Percentiles rank a stretch among this genome's conserved stretches.
These are phyloP conservation scores for Montipora sp. DNA, from an alignment of 64 coral and sea anemone genomes.

Conservation along the genomic window DNA sequence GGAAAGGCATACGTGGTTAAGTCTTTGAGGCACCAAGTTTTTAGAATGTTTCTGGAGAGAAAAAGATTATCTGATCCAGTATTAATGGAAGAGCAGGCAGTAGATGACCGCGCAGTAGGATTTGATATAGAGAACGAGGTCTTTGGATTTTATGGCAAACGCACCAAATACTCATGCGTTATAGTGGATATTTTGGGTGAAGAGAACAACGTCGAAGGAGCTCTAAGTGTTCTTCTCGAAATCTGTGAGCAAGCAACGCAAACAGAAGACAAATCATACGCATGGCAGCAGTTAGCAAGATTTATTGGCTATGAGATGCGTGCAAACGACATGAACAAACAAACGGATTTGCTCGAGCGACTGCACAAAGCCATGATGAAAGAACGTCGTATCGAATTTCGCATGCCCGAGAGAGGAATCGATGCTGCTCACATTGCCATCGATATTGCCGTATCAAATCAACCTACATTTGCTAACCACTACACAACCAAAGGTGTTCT, in stretches of 20 bases:
- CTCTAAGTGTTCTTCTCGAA: background rate
- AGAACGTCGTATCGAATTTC: background rate
- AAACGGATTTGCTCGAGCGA: background rate
- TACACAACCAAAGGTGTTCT: conserved; percentile 60
- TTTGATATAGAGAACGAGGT: conserved; percentile 28
- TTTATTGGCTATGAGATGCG: conserved; percentile 71
- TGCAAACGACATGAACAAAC: background rate
- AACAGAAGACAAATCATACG: conserved; percentile 41
- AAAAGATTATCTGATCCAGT: conserved; percentile 29
- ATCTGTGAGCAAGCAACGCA: conserved; percentile 26
- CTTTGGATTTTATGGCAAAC: background rate
- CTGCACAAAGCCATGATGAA: background rate
- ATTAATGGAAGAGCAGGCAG: background rate
- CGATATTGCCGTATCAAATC: conserved; percentile 38
- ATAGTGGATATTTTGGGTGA: conserved; percentile 25
- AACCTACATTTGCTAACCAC: conserved; percentile 29
- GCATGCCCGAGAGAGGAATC: conserved; percentile 13
- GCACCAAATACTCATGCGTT: conserved; percentile 48
- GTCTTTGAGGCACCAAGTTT: conserved; percentile 44
- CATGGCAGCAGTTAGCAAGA: conserved; percentile 70
- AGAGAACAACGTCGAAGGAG: background rate
- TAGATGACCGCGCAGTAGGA: background rate
- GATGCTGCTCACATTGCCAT: conserved; percentile 56
- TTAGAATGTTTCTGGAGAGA: conserved; percentile 36
- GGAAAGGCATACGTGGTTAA: conserved; percentile 43